Evolutionary conservation across 2,888 invertebrate species (phyloP).

Genomic region (Arctia plantaginis): DNA sequence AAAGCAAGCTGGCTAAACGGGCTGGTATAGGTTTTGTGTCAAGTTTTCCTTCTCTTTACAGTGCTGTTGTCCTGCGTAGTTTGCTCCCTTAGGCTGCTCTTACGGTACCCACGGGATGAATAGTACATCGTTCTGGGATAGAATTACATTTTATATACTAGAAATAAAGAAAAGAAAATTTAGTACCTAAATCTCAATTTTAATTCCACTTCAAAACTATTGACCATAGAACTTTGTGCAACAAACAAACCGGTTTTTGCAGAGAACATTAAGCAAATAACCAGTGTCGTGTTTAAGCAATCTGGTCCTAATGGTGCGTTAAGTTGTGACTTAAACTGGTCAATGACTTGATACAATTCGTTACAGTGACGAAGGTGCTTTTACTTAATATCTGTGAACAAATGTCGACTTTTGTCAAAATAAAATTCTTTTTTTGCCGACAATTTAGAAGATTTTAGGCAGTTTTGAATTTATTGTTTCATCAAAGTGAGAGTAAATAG

Average conservation of each 20-base stretch:
- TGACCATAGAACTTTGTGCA: slow-evolving; percentile 27
- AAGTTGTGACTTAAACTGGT: slow-evolving; percentile 76
- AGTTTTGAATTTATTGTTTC: neutral
- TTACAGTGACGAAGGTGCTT: slow-evolving; percentile 54
- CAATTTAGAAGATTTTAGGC: neutral
- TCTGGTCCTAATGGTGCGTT: slow-evolving; percentile 81
- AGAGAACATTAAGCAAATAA: slow-evolving; percentile 80
- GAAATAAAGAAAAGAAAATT: neutral
- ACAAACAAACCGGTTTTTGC: slow-evolving; percentile 78
- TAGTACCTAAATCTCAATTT: neutral
- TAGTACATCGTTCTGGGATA: neutral
- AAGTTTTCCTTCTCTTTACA: too few species aligned
- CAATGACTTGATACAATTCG: slow-evolving; percentile 79
- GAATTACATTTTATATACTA: neutral
- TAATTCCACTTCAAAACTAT: slow-evolving; percentile 13
- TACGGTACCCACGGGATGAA: too few species aligned
- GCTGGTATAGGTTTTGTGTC: too few species aligned
- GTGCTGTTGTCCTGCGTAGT: too few species aligned
- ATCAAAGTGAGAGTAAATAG: neutral
- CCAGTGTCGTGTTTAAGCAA: slow-evolving; percentile 78
- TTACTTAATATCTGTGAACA: slow-evolving; percentile 57
- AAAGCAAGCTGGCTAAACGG: too few species aligned
- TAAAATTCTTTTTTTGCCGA: neutral
- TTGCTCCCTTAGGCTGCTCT: too few species aligned
- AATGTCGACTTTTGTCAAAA: slow-evolving; percentile 34